phyloP scores from a whole-genome alignment of 2,113 vertebrate genomes.

The Numenius arquata region DNA sequence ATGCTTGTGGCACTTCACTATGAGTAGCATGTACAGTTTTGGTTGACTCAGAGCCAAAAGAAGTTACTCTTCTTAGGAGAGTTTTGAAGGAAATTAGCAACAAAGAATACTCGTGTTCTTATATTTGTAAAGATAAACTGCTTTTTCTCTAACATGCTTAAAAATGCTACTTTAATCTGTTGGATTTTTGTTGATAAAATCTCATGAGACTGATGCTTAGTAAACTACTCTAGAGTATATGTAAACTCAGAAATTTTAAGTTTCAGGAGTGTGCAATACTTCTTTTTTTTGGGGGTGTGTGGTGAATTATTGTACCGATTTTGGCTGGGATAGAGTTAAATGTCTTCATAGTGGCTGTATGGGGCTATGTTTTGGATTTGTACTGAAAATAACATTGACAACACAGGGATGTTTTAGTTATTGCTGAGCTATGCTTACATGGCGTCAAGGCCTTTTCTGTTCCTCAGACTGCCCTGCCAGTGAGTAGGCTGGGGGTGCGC shows the following conservation, averaged over 20 bases:
- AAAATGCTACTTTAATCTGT: background rate
- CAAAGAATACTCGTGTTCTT: background rate
- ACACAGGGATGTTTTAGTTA: background rate
- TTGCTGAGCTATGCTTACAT: background rate
- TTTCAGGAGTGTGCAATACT: accelerated
- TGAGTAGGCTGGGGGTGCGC: background rate
- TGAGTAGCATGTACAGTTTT: background rate
- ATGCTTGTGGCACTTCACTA: background rate
- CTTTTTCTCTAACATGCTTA: background rate
- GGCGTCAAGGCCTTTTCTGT: background rate
- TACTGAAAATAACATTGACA: background rate
- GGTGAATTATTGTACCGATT: background rate
- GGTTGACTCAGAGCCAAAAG: background rate
- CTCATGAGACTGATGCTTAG: background rate
- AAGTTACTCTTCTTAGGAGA: background rate
- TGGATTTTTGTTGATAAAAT: background rate
- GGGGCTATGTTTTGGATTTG: background rate
- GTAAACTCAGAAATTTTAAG: background rate
- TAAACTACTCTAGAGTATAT: background rate
- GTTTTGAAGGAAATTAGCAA: background rate
- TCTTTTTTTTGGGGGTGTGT: accelerated
- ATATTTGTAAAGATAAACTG: background rate
- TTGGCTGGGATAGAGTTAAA: background rate
- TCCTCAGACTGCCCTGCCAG: background rate
- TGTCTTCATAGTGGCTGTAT: background rate